These are phyloP conservation scores for Rallus crepitans DNA, from an alignment of 2,797 vertebrate species.

Conservation along the genomic window DNA sequence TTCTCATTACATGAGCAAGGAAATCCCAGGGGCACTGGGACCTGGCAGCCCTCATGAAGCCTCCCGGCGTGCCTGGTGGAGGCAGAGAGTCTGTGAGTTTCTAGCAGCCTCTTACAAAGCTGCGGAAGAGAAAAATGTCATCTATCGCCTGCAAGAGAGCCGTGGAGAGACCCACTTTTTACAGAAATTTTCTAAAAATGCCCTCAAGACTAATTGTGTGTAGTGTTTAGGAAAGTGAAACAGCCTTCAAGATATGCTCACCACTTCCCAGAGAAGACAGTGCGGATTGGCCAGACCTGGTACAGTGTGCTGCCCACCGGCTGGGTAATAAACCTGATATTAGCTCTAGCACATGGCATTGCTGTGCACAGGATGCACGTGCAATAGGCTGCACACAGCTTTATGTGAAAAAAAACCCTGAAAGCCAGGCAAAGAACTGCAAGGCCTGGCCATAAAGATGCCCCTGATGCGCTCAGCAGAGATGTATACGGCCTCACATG, in stretches of 20 bases:
- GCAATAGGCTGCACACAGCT: not conserved
- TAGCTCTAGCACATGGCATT: fast-evolving
- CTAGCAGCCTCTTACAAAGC: not conserved
- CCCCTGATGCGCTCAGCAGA: not conserved
- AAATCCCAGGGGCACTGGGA: not conserved
- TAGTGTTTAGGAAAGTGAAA: not conserved
- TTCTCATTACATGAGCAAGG: conserved; percentile 9
- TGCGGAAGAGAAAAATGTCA: not conserved
- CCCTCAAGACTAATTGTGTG: not conserved
- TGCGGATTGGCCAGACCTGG: not conserved
- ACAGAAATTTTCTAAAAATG: not conserved
- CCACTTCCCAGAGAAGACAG: not conserved
- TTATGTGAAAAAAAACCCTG: not conserved
- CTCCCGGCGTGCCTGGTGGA: not conserved
- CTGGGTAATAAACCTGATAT: not conserved
- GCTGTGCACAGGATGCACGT: not conserved
- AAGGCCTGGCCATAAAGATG: not conserved
- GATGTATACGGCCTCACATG: fast-evolving
- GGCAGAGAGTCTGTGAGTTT: not conserved
- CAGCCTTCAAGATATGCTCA: not conserved
- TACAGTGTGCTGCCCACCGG: not conserved
- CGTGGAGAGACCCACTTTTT: not conserved
- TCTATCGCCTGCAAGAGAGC: fast-evolving
- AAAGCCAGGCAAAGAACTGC: not conserved
- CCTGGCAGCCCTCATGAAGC: not conserved